phyloP scores from a whole-genome alignment of 2,113 vertebrate genomes.

The Odocoileus virginianus region DNA sequence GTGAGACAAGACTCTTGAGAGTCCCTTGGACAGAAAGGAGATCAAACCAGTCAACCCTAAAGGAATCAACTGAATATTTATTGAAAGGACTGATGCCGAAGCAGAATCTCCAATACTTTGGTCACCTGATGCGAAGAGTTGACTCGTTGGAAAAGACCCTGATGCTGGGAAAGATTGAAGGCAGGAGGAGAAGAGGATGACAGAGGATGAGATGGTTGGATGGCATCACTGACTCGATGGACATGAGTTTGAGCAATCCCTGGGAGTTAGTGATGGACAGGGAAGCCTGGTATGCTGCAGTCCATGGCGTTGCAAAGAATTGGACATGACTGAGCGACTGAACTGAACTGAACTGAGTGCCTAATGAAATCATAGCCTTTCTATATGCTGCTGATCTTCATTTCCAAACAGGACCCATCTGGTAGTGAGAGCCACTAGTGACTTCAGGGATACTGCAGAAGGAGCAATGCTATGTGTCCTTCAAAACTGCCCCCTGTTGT shows the following conservation, averaged over 20 bases:
- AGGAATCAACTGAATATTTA: neutral
- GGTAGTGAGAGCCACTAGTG: neutral
- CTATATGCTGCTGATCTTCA: neutral
- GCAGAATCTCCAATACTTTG: neutral
- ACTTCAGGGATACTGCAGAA: neutral
- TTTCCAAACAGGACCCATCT: neutral
- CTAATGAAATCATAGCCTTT: neutral
- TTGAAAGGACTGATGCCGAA: neutral
- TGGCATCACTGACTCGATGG: neutral
- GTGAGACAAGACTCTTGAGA: neutral
- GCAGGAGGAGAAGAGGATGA: neutral
- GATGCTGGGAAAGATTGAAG: neutral
- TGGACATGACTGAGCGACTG: rapidly evolving
- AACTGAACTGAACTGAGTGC: neutral
- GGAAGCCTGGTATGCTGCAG: neutral
- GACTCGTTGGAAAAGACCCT: neutral
- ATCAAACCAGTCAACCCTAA: neutral
- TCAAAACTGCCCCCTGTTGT: neutral
- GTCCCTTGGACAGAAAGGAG: neutral
- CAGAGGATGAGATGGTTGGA: neutral
- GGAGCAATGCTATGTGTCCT: neutral
- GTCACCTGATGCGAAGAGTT: neutral
- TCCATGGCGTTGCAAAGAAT: neutral
- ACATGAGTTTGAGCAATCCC: neutral
- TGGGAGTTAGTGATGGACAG: neutral